Evolutionary conservation across 2,888 invertebrate genomes (phyloP).

Genomic region (Amblyjoppa fuscipennis): DNA sequence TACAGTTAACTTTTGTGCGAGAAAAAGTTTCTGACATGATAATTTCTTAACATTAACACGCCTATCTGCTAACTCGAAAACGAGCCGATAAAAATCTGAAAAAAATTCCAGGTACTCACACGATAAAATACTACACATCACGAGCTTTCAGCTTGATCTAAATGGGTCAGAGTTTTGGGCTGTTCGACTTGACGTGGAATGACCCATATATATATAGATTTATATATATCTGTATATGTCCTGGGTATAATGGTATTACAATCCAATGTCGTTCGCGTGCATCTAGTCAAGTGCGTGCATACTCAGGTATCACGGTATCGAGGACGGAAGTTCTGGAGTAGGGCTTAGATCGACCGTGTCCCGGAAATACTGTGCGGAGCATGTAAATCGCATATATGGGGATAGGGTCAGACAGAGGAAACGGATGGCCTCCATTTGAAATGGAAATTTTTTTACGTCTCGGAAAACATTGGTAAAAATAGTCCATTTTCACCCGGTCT

Average conservation of each 20-base stretch:
- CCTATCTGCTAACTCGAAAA: no score
- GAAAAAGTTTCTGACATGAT: no score
- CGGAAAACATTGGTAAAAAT: neutral
- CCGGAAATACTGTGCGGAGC: neutral
- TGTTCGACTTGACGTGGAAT: no score
- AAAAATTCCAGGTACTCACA: no score
- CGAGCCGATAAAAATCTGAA: no score
- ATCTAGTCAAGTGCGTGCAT: constrained; percentile 10
- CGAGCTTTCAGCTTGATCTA: no score
- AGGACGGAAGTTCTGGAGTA: neutral
- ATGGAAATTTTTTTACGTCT: neutral
- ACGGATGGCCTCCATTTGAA: neutral
- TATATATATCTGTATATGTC: neutral
- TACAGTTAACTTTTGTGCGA: no score
- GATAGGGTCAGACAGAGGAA: neutral
- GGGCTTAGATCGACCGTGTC: neutral
- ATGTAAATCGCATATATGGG: neutral
- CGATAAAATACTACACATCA: no score
- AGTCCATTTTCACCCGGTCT: no score
- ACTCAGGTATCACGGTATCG: constrained; percentile 1
- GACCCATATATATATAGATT: neutral
- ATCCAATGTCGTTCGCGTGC: constrained; percentile 2
- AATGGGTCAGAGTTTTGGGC: no score
- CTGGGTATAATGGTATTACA: neutral
- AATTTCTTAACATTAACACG: no score